These are phyloP conservation scores for Pangasius djambal DNA, from an alignment of 2,797 vertebrate species.

Conservation along the genomic window DNA sequence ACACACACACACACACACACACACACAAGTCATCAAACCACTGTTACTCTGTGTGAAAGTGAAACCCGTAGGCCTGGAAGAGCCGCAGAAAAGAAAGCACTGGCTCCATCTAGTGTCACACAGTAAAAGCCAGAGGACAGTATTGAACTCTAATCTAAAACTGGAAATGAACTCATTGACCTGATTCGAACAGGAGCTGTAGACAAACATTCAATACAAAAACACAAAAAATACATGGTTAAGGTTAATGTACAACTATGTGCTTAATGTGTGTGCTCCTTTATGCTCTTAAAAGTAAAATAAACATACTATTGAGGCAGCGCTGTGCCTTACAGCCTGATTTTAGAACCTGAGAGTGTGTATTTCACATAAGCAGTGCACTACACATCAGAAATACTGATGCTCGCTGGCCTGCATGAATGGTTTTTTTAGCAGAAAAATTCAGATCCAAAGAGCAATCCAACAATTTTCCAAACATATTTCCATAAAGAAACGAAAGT, in stretches of 20 bases:
- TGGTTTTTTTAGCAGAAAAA: neutral
- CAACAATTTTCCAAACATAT: neutral
- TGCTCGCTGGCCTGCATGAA: too few relatives aligned
- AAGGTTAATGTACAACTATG: too few relatives aligned
- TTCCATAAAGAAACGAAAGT: neutral
- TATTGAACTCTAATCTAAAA: neutral
- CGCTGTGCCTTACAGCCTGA: neutral
- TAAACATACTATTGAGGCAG: neutral
- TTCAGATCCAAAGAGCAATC: neutral
- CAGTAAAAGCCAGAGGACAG: neutral
- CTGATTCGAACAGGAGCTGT: neutral
- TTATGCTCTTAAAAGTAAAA: neutral
- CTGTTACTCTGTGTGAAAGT: too few relatives aligned
- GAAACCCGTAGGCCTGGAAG: neutral
- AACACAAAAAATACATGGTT: neutral
- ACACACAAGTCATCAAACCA: neutral
- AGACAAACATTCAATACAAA: neutral
- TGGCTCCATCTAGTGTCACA: slow-evolving; percentile 44
- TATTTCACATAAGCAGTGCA: neutral
- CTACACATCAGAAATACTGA: neutral
- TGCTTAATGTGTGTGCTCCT: neutral
- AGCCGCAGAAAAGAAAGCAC: neutral
- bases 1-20: neutral
- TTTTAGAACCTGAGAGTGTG: neutral
- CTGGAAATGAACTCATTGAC: neutral